These are phyloP conservation scores for Ceratosolen solmsi DNA, from an alignment of 1,140 invertebrate species.

Conservation along the genomic window DNA sequence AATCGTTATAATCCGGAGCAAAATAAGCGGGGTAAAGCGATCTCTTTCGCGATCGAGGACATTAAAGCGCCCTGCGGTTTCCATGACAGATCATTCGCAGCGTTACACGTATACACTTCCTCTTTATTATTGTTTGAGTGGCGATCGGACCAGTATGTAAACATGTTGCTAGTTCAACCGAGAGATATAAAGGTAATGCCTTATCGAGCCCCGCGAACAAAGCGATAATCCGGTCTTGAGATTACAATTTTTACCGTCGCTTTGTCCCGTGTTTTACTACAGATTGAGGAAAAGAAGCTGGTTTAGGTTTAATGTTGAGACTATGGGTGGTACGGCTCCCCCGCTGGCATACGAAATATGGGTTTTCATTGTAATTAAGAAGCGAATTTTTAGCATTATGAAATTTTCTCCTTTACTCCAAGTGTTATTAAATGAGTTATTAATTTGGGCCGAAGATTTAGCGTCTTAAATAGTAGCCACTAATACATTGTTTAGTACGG, in stretches of 20 bases:
- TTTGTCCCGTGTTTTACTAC: conserved; percentile 32
- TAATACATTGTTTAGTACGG: background rate
- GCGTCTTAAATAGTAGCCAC: background rate
- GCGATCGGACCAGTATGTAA: conserved; percentile 29
- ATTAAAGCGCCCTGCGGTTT: conserved; percentile 35
- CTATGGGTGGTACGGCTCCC: conserved; percentile 29
- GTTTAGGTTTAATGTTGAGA: background rate
- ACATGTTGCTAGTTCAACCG: background rate
- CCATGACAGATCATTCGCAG: conserved; percentile 9
- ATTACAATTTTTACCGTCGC: conserved; percentile 32
- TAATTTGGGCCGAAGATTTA: background rate
- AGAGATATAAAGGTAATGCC: background rate
- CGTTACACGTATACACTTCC: background rate
- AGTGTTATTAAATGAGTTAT: conserved; percentile 8
- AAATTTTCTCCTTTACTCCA: background rate
- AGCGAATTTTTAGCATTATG: background rate
- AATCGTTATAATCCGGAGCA: conserved; percentile 8
- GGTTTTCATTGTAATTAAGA: conserved; percentile 35
- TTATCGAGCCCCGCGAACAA: conserved; percentile 38
- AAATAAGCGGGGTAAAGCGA: conserved; percentile 33
- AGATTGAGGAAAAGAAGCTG: conserved; percentile 37
- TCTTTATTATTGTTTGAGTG: background rate
- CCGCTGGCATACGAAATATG: conserved; percentile 32
- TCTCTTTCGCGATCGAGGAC: conserved; percentile 20
- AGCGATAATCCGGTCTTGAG: conserved; percentile 43